Base-by-base conservation (phyloP, 2,888 invertebrate species). In the Drosophila hamatofila region DNA sequence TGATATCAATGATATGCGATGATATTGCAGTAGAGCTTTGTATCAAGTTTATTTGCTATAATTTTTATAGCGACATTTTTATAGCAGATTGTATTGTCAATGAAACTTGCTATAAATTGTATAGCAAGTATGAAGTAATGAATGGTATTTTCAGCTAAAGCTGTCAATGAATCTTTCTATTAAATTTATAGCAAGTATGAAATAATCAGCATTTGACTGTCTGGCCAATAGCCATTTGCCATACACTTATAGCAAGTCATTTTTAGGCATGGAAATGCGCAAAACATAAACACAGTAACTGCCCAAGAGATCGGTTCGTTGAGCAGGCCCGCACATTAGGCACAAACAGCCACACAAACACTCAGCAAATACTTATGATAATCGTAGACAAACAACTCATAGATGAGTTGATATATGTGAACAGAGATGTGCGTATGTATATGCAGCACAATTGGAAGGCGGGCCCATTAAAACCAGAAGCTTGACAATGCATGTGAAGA, bases 401-500 rank as follows among this genome's bases (percentile, higher is more conserved):
- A 23, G 30, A 46, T 4, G n/a, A 37, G 42, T 14, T 42, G 37
- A 63, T 14, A 27, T 27, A 61, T 12, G 27, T 12, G 27, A 7
- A n/a, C n/a, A 16, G 12, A 14, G 23, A 6, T 23, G 42, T 58
- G 37, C 27, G 18, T 23, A 23, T 49, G 25, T 62, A 21, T 62
- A 23, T 41, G 12, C 57, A 54, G 51, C 18, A 51, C 16, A 41
- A 55, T 16, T 21, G 23, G 35, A 49, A 55, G 56, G 56, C 52
- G 51, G 21, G 39, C 37, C 61, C 75, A 78, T 78, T 78, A 66
- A 72, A 64, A 56, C 54, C 78, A 75, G 71, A 65, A 71, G 65
- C 71, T 72, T 72, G 75, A 63, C 72, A 78, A 71, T 78, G 78
- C 78, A 73, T 35, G 44, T 39, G 48, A 58, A 71, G 42, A 52